Percentiles rank a stretch among this genome's conserved stretches.
These are phyloP conservation scores for Nemotelus nigrinus DNA, from an alignment of 2,888 invertebrate genomes.

Conservation along the genomic window DNA sequence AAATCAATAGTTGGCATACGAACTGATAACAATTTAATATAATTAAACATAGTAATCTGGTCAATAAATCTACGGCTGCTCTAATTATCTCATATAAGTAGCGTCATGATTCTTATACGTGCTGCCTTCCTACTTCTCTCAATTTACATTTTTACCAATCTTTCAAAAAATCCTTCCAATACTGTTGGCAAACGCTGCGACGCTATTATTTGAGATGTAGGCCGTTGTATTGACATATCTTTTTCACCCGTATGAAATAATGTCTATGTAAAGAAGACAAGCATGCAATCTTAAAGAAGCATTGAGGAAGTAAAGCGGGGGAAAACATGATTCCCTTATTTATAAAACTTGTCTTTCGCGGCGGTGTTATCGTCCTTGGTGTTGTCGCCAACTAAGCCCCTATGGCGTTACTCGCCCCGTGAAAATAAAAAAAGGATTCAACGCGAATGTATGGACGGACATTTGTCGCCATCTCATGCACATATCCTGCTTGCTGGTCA, in stretches of 20 bases:
- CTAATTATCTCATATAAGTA: no score
- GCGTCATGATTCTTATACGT: no score
- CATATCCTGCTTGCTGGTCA: constrained; percentile 2
- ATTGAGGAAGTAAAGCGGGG: neutral
- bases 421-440: constrained; percentile 29
- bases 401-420: constrained; percentile 6
- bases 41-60: no score
- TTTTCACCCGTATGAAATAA: constrained; percentile 1
- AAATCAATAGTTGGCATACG: no score
- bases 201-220: no score
- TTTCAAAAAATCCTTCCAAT: no score
- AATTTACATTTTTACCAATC: no score
- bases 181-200: no score
- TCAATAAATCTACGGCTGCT: no score
- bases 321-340: neutral
- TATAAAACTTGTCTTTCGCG: neutral
- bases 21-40: no score
- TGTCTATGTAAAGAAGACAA: neutral
- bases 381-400: constrained; percentile 15
- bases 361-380: neutral
- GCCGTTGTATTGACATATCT: neutral
- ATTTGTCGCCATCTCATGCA: constrained; percentile 17
- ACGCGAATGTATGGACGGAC: constrained; percentile 8
- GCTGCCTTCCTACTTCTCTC: no score
- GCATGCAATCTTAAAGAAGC: neutral